These are phyloP conservation scores for Physella acuta DNA, from an alignment of 1,140 invertebrate species.

Conservation along the genomic window DNA sequence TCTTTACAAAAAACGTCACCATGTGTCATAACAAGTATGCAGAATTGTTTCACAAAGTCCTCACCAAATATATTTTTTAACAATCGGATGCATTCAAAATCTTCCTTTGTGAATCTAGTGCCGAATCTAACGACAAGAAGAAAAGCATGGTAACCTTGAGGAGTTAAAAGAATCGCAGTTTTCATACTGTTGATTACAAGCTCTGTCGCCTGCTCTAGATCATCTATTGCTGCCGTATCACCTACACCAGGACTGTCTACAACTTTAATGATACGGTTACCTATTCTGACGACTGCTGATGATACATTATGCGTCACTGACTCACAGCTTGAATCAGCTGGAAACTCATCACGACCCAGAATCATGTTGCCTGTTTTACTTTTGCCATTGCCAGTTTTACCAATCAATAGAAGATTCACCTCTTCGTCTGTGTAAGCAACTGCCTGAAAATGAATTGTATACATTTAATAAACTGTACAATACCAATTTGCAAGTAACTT, in stretches of 20 bases:
- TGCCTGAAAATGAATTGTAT: too few relatives aligned
- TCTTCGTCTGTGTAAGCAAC: neutral
- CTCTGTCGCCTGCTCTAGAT: neutral
- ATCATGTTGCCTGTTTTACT: slow-evolving; percentile 8
- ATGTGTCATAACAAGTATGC: slow-evolving; percentile 6
- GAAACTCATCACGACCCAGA: neutral
- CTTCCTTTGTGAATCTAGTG: neutral
- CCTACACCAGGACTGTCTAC: slow-evolving; percentile 1
- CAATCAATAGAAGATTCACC: neutral
- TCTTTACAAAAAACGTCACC: slow-evolving; percentile 4
- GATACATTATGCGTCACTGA: neutral
- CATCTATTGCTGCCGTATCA: neutral
- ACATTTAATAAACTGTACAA: too few relatives aligned
- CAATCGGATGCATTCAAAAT: neutral
- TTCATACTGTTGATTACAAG: neutral
- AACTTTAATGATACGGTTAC: neutral
- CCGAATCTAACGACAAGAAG: neutral
- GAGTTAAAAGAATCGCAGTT: neutral
- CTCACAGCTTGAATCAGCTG: neutral
- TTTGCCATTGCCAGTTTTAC: neutral
- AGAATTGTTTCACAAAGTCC: slow-evolving; percentile 2
- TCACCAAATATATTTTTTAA: slow-evolving; percentile 7
- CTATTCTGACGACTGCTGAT: neutral
- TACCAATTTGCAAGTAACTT: too few relatives aligned
- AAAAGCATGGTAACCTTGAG: neutral